A percentile compares a stretch with the other conserved stretches of the same genome.
Conservation (phyloP, 1,140 invertebrate genomes). For the Sycobia sp. region DNA sequence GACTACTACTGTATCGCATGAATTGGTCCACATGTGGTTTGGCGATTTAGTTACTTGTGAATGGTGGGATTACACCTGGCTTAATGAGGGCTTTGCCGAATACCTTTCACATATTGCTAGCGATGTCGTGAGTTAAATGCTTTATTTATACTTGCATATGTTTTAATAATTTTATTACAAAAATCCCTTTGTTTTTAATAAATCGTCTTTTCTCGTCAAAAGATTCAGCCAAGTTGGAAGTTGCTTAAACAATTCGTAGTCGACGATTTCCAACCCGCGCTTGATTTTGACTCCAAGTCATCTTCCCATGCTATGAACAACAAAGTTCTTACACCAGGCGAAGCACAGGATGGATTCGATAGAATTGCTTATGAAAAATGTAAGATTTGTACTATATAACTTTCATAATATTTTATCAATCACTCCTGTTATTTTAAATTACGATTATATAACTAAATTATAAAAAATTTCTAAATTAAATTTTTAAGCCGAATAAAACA, state of each 20-base stretch:
- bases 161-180: no score
- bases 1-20: slow-evolving; percentile 67
- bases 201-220: not conserved
- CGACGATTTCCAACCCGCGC: slow-evolving; percentile 57
- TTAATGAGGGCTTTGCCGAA: slow-evolving; percentile 74
- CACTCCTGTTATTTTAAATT: no score
- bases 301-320: slow-evolving; percentile 48
- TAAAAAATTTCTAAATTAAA: no score
- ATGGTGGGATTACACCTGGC: slow-evolving; percentile 73
- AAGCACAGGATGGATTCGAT: slow-evolving; percentile 69
- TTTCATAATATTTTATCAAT: no score
- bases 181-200: not conserved
- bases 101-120: slow-evolving; percentile 61
- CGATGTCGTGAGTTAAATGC: slow-evolving; percentile 35
- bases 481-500: no score
- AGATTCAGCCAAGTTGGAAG: slow-evolving; percentile 48
- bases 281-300: slow-evolving; percentile 41
- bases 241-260: slow-evolving; percentile 53
- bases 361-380: slow-evolving; percentile 73
- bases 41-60: slow-evolving; percentile 71
- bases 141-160: not conserved
- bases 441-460: no score
- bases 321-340: slow-evolving; percentile 37
- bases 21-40: slow-evolving; percentile 74
- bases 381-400: no score